Conservation (phyloP, 1,140 invertebrate genomes). For the Pogonomyrmex barbatus region DNA sequence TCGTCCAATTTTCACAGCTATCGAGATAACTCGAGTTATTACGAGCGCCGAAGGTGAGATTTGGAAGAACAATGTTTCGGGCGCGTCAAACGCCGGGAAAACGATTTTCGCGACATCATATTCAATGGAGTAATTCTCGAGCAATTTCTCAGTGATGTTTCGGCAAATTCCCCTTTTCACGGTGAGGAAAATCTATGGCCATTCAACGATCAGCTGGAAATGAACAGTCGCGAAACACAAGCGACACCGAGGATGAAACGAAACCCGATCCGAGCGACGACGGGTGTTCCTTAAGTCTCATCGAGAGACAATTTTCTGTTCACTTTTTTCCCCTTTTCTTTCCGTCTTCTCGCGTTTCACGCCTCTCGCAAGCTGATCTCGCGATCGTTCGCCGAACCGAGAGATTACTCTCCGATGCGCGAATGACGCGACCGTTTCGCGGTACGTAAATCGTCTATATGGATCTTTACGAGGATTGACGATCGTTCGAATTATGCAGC, state of each 20-base stretch:
- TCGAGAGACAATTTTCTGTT: slow-evolving; percentile 70
- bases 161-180: slow-evolving; percentile 57
- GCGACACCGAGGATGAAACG: slow-evolving; percentile 63
- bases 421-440: background rate
- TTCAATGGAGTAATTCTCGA: background rate
- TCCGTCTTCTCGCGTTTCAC: no score
- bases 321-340: slow-evolving; percentile 60
- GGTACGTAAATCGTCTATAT: slow-evolving; percentile 9
- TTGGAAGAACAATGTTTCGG: background rate
- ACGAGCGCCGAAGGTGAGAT: background rate
- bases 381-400: slow-evolving; percentile 26
- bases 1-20: background rate
- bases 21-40: background rate
- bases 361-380: background rate
- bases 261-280: slow-evolving; percentile 71
- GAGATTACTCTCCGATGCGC: background rate
- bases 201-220: slow-evolving; percentile 49
- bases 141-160: slow-evolving; percentile 3
- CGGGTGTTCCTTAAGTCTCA: slow-evolving; percentile 3
- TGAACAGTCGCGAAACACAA: slow-evolving; percentile 70
- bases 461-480: slow-evolving; percentile 20
- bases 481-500: background rate
- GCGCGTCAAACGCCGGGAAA: slow-evolving; percentile 53
- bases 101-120: slow-evolving; percentile 36
- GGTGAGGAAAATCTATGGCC: slow-evolving; percentile 43